phyloP scores from a whole-genome alignment of 2,113 vertebrate species.

The Erinaceus europaeus region DNA sequence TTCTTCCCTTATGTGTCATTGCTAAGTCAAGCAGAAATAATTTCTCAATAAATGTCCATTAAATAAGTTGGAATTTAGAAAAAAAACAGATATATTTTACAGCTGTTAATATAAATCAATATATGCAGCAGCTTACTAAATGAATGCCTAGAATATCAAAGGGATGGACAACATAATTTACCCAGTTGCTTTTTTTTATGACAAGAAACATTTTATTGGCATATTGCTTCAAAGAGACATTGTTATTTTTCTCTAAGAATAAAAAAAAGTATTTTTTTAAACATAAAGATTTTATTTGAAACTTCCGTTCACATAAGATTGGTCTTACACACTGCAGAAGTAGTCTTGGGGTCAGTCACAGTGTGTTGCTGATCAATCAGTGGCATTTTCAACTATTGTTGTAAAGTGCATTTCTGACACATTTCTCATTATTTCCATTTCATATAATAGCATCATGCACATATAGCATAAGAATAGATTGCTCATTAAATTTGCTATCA shows the following conservation, averaged over 20 bases:
- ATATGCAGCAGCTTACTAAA: conserved; percentile 8
- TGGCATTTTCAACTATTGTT: conserved; percentile 54
- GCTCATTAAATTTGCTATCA: conserved; percentile 60
- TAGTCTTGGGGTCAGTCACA: conserved; percentile 27
- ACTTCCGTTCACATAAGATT: conserved; percentile 5
- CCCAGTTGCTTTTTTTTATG: not conserved
- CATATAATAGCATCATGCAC: conserved; percentile 25
- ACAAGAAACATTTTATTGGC: conserved; percentile 8
- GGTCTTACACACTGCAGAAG: conserved; percentile 13
- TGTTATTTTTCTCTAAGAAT: conserved; percentile 38
- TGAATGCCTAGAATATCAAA: not conserved
- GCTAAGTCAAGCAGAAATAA: conserved; percentile 15
- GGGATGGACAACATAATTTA: conserved; percentile 13
- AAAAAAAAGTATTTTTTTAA: not conserved
- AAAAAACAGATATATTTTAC: conserved; percentile 30
- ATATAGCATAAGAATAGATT: conserved; percentile 52
- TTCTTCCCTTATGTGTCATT: not conserved
- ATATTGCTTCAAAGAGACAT: conserved; percentile 20
- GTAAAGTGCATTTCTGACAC: conserved; percentile 66
- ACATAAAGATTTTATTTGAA: conserved; percentile 7
- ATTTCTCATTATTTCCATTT: conserved; percentile 63
- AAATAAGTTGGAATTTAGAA: conserved; percentile 13
- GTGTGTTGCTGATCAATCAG: conserved; percentile 55
- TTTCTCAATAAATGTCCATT: conserved; percentile 27
- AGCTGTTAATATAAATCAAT: conserved; percentile 14